Evolutionary conservation across 2,888 invertebrate species (phyloP), one percentile per base, ranked within the genome.

Genomic region (Arctia plantaginis): DNA sequence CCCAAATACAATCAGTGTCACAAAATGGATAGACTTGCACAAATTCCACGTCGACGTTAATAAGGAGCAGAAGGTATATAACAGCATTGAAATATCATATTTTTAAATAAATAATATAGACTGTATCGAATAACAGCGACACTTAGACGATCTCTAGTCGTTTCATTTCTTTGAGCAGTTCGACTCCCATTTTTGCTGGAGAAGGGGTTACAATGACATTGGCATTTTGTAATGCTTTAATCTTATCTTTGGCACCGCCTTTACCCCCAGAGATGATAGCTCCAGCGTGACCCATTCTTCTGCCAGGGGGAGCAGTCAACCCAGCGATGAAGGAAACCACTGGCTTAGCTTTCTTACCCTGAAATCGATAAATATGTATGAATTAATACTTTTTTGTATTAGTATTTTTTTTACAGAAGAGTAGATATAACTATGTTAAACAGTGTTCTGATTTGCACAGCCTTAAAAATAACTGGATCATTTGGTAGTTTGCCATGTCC

Each of bases 261-360:
- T 99, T 99, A 70, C 99, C 99, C 27, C 99, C 99, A 1, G 99
- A 99, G 91, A 99, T 99, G 88, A 99, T 99, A 82, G 99, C 99
- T 84, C 99, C 99, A 77, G 99, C 99, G 93, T 99, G 99, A 66
- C 99, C 99, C 99, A 99, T 99, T 90, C 99, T 97, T 87, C 99
- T 96, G 73, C 99, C 99, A 66, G 99, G 99, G 30, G 99, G 99
- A 23, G 99, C 99, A 20, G 99, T 99, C 78, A 99, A 93, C 76
- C 99, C 99, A 86, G 99, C 99, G 93, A 99, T 99, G 94, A 99
- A 99, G 13, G 99, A 99, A 4, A 99, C 99, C 59, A 99, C 99
- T 66, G 99, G 99, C 92, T 99, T 99, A 64, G 98, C 98, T 91
- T 98, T 98, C 73, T 97, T 96, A 80, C 98, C 98, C 98, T 98